Conservation (phyloP, 2,888 invertebrate genomes). For the Coleophora flavipennella region DNA sequence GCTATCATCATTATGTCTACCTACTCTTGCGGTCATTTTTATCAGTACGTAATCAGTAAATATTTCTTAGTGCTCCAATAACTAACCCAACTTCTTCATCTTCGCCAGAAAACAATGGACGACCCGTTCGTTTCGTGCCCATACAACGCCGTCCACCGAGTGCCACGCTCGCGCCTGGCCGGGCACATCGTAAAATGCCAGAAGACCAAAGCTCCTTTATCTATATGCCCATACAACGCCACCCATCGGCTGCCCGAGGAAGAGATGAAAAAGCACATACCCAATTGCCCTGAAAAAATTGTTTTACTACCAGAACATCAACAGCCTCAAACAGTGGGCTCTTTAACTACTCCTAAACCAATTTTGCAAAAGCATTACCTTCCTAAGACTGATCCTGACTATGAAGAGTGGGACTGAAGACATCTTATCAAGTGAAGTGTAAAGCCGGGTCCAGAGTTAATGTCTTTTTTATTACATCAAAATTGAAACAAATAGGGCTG, state of each 20-base stretch:
- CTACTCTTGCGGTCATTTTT: too few relatives aligned
- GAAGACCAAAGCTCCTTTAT: constrained; percentile 41
- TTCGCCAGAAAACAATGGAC: constrained; percentile 16
- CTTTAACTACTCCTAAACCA: constrained; percentile 19
- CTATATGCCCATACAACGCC: constrained; percentile 70
- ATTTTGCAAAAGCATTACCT: constrained; percentile 26
- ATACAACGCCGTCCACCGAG: constrained; percentile 62
- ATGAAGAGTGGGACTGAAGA: constrained; percentile 35
- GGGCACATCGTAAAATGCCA: constrained; percentile 72
- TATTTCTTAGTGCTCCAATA: too few relatives aligned
- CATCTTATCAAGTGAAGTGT: too few relatives aligned
- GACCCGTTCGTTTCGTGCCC: constrained; percentile 61
- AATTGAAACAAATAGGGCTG: too few relatives aligned
- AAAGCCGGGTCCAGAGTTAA: too few relatives aligned
- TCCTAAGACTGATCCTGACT: constrained; percentile 31
- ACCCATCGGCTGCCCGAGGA: constrained; percentile 55
- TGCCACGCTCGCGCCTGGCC: constrained; percentile 63
- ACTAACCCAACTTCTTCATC: too few relatives aligned
- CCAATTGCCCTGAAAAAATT: constrained; percentile 21
- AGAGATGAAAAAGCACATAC: constrained; percentile 33
- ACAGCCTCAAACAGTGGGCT: constrained; percentile 9
- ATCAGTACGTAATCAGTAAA: too few relatives aligned
- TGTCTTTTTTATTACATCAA: too few relatives aligned
- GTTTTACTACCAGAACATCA: constrained; percentile 17
- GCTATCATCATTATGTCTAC: too few relatives aligned